These are phyloP conservation scores for Orchesellides sinensis DNA, from an alignment of 2,888 invertebrate species.

Conservation along the genomic window DNA sequence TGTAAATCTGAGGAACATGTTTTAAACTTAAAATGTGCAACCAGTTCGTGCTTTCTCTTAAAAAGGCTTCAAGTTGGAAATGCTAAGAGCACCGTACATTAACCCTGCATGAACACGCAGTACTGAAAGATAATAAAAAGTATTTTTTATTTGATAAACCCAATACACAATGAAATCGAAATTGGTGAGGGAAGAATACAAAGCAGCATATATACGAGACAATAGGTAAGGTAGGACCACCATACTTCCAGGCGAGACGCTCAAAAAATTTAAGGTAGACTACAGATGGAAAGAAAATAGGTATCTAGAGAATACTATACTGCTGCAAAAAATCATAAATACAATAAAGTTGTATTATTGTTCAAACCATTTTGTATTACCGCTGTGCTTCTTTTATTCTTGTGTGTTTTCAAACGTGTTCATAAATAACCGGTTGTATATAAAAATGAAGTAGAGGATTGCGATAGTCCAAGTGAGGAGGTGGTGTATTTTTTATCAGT, in stretches of 20 bases:
- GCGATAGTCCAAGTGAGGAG: neutral
- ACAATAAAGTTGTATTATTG: neutral
- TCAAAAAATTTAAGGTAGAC: too few species aligned
- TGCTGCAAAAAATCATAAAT: neutral
- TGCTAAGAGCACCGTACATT: too few species aligned
- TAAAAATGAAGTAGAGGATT: constrained; percentile 17
- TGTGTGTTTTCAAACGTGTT: neutral
- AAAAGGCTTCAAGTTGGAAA: too few species aligned
- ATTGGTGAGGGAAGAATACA: neutral
- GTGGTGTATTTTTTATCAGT: neutral
- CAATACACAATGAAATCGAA: neutral
- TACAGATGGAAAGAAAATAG: neutral
- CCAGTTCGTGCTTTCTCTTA: too few species aligned
- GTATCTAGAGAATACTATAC: neutral
- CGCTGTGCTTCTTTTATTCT: neutral
- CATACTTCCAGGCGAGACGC: too few species aligned
- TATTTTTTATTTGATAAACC: neutral
- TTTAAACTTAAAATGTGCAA: too few species aligned
- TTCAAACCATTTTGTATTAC: neutral
- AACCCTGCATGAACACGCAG: too few species aligned
- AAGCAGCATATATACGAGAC: neutral
- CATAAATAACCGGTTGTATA: neutral
- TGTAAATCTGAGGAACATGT: too few species aligned
- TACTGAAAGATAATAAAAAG: neutral
- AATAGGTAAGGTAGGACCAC: too few species aligned